A percentile compares a stretch with the other conserved stretches of the same genome.
Evolutionary conservation across 2,113 vertebrate species (phyloP).

Genomic region (Pholis gunnellus): DNA sequence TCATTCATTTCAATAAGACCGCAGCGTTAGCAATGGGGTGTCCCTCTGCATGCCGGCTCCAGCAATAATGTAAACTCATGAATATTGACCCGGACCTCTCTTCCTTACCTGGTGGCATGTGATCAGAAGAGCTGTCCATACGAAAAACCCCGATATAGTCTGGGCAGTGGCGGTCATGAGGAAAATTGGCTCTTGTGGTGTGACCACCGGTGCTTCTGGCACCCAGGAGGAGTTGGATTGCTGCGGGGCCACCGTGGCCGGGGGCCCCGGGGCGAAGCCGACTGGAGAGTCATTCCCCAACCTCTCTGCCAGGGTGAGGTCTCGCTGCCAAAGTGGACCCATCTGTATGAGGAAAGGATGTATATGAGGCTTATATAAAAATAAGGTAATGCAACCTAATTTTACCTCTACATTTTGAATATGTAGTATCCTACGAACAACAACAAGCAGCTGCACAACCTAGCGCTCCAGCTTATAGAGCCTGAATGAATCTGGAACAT

Average conservation of each 20-base stretch:
- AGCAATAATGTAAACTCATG: too few species aligned
- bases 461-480: background rate
- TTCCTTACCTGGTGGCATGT: constrained; percentile 95
- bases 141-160: constrained; percentile 94
- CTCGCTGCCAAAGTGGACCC: constrained; percentile 76
- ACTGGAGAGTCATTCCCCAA: constrained; percentile 74
- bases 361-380: background rate
- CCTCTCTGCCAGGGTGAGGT: constrained; percentile 66
- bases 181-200: constrained; percentile 90
- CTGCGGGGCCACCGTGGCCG: constrained; percentile 71
- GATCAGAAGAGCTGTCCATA: constrained; percentile 95
- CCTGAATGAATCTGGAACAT: constrained; percentile 26
- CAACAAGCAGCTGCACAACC: background rate
- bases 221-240: constrained; percentile 85
- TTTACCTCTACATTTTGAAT: background rate
- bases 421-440: background rate
- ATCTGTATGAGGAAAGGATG: constrained; percentile 65
- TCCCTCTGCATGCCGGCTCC: background rate
- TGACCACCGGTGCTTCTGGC: constrained; percentile 85
- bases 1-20: background rate
- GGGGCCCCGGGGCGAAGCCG: constrained; percentile 59
- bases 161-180: constrained; percentile 95
- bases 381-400: background rate
- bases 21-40: background rate
- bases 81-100: background rate